Evolutionary conservation across 2,888 invertebrate genomes (phyloP).

Genomic region (Polyploca ridens): DNA sequence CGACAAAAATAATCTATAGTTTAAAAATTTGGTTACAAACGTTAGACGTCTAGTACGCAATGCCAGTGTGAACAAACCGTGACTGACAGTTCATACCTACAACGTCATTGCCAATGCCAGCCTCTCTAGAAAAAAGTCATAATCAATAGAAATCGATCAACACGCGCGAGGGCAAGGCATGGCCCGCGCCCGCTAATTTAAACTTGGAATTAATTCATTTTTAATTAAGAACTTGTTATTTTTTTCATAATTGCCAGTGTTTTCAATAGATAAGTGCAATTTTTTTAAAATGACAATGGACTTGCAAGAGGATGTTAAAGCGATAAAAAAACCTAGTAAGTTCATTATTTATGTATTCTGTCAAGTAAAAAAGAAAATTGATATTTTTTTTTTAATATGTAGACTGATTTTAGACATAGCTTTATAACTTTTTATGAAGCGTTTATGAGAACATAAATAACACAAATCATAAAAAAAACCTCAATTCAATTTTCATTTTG

Average conservation of each 20-base stretch:
- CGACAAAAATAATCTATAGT: no score
- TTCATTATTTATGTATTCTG: neutral
- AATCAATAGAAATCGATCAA: conserved; percentile 5
- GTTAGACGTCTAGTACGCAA: neutral
- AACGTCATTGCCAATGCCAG: conserved; percentile 28
- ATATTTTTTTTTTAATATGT: neutral
- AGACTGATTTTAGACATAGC: no score
- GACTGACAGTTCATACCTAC: neutral
- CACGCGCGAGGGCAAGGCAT: conserved; percentile 3
- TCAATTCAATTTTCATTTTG: no score
- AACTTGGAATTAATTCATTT: no score
- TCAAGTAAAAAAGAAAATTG: no score
- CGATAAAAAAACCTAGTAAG: neutral
- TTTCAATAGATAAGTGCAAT: neutral
- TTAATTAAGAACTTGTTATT: neutral
- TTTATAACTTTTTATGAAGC: no score
- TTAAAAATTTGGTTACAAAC: no score
- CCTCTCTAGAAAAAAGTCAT: neutral
- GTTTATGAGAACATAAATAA: no score
- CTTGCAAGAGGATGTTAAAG: neutral
- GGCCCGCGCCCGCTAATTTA: neutral
- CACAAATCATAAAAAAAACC: no score
- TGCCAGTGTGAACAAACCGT: neutral
- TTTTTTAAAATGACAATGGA: neutral
- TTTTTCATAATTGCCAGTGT: neutral